Evolutionary conservation across 2,113 vertebrate species (phyloP).

Genomic region (Agapornis roseicollis): DNA sequence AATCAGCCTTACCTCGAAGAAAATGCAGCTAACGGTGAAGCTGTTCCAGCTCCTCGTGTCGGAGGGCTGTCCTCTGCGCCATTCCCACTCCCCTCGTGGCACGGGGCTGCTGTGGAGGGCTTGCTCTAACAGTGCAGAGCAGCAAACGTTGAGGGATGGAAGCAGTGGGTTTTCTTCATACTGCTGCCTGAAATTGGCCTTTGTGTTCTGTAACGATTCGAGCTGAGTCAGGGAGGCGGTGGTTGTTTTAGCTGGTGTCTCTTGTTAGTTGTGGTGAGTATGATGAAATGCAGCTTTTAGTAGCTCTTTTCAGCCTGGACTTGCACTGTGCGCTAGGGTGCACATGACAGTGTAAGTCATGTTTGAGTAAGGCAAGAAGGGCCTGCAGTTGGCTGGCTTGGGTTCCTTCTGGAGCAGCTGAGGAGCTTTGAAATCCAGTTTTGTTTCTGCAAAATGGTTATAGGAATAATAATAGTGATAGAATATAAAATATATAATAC

Average conservation of each 20-base stretch:
- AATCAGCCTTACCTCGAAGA: not conserved
- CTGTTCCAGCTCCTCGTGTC: not conserved
- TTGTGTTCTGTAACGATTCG: constrained; percentile 55
- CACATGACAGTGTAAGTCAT: not conserved
- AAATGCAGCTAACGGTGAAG: not conserved
- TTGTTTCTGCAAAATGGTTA: constrained; percentile 1
- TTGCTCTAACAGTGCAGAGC: constrained; percentile 3
- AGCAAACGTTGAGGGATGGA: constrained; percentile 26
- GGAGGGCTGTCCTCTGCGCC: not conserved
- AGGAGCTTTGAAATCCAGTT: not conserved
- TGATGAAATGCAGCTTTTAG: constrained; percentile 43
- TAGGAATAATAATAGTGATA: no score
- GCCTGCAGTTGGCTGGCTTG: not conserved
- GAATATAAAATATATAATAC: no score
- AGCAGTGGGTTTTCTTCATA: not conserved
- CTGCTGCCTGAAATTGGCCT: not conserved
- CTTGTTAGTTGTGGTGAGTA: constrained; percentile 48
- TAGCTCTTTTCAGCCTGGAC: constrained; percentile 46
- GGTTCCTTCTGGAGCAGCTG: not conserved
- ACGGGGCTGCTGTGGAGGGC: not conserved
- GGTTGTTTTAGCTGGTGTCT: constrained; percentile 40
- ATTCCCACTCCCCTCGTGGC: not conserved
- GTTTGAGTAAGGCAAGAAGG: constrained; percentile 8
- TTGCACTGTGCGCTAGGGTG: not conserved
- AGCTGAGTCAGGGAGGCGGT: constrained; percentile 53